Percentiles rank a stretch among this genome's conserved stretches.
These are phyloP conservation scores for Eumacrocentrus americanus DNA, from an alignment of 2,888 invertebrate species.

Conservation along the genomic window DNA sequence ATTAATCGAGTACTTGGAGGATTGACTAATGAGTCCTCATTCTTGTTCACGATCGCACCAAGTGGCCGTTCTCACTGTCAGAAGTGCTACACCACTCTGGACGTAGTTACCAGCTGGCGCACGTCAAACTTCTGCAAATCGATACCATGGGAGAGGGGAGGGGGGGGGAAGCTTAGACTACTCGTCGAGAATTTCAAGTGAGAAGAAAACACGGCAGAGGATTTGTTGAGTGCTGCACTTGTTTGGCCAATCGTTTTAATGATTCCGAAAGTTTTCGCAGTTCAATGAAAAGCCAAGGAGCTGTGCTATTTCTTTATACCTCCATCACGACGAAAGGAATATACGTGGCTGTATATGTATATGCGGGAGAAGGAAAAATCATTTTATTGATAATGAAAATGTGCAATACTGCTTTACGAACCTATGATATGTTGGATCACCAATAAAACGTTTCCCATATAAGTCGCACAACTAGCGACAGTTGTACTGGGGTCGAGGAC, in stretches of 20 bases:
- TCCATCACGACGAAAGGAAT: too few species aligned
- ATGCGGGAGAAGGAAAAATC: not conserved
- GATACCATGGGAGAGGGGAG: conserved; percentile 23
- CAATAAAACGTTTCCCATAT: conserved; percentile 18
- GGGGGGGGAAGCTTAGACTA: not conserved
- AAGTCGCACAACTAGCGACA: conserved; percentile 14
- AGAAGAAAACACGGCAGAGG: conserved; percentile 5
- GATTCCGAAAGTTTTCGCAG: conserved; percentile 17
- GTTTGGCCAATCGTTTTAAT: conserved; percentile 21
- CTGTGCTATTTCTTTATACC: too few species aligned
- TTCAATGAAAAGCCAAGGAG: conserved; percentile 11
- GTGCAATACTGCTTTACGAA: not conserved
- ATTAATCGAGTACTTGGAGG: conserved; percentile 31
- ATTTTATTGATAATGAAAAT: not conserved
- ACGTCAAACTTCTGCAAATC: conserved; percentile 35
- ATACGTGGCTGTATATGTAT: not conserved
- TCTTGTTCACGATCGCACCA: conserved; percentile 28
- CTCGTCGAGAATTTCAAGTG: conserved; percentile 22
- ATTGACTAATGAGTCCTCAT: conserved; percentile 38
- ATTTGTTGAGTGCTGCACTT: conserved; percentile 10
- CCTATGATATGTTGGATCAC: not conserved
- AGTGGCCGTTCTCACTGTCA: conserved; percentile 32
- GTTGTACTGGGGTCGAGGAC: conserved; percentile 12
- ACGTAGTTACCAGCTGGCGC: conserved; percentile 30
- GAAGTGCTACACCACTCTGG: conserved; percentile 4